Percentiles rank a stretch among this genome's conserved stretches.
Conservation (phyloP, 2,888 invertebrate species). For the Lampropteryx suffumata region DNA sequence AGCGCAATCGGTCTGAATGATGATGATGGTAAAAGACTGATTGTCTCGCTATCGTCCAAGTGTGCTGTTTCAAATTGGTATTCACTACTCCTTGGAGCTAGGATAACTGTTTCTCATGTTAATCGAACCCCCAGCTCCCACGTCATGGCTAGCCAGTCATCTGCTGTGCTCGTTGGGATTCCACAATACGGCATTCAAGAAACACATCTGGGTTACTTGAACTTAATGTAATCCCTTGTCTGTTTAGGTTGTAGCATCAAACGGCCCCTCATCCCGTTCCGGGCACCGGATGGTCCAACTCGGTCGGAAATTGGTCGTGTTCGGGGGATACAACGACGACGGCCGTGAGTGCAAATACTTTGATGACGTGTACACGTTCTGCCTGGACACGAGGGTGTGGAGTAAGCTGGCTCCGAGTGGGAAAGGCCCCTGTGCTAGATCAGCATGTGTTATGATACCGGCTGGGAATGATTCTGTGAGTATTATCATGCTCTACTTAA, state of each 20-base stretch:
- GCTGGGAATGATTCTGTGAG: slow-evolving; percentile 63
- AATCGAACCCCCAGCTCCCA: too few species aligned
- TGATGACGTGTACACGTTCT: slow-evolving; percentile 93
- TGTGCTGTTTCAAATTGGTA: too few species aligned
- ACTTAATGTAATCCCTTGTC: not conserved
- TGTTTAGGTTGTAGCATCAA: slow-evolving; percentile 59
- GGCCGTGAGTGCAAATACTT: slow-evolving; percentile 93
- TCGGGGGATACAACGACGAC: slow-evolving; percentile 97
- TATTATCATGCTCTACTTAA: too few species aligned
- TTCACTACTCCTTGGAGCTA: too few species aligned
- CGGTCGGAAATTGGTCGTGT: slow-evolving; percentile 91
- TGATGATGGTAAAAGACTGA: too few species aligned
- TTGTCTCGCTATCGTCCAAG: too few species aligned
- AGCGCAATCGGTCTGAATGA: too few species aligned
- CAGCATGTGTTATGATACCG: slow-evolving; percentile 90
- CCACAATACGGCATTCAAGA: too few species aligned
- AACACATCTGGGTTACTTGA: too few species aligned
- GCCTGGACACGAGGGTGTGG: slow-evolving; percentile 91
- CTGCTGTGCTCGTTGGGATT: too few species aligned
- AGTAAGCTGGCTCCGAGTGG: slow-evolving; percentile 86
- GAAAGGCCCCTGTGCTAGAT: slow-evolving; percentile 88
- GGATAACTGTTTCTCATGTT: too few species aligned
- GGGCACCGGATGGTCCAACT: slow-evolving; percentile 94
- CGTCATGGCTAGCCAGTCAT: too few species aligned
- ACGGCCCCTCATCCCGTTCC: slow-evolving; percentile 89